Evolutionary conservation across 2,113 vertebrate genomes (phyloP).

Genomic region (Rhinogobius similis): DNA sequence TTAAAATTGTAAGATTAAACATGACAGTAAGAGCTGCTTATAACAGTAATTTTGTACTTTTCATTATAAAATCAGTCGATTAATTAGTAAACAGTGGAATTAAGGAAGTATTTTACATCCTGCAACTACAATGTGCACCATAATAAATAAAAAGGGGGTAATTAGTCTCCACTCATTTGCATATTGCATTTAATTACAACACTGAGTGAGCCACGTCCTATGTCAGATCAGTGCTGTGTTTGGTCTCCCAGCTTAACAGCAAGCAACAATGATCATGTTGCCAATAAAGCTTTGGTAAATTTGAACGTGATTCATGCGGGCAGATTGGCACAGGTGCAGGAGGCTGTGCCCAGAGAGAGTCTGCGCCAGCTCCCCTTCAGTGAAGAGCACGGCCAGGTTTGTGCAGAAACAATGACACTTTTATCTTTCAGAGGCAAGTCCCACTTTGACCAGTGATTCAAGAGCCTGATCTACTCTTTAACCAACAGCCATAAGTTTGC

Average conservation of each 20-base stretch:
- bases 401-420: constrained; percentile 16
- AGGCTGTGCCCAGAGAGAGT: constrained; percentile 58
- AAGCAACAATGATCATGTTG: constrained; percentile 47
- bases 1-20: no score
- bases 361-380: constrained; percentile 60
- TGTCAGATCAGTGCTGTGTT: constrained; percentile 61
- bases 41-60: not conserved
- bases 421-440: not conserved
- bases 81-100: not conserved
- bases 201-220: constrained; percentile 29
- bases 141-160: not conserved
- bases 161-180: constrained; percentile 1
- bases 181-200: constrained; percentile 7
- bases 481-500: not conserved
- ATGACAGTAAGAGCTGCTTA: not conserved
- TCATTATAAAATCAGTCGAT: not conserved
- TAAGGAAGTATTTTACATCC: not conserved
- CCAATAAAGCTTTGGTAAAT: constrained; percentile 64
- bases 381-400: constrained; percentile 28
- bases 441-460: not conserved
- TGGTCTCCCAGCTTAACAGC: constrained; percentile 45
- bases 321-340: constrained; percentile 46
- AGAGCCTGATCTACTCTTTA: not conserved
- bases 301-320: constrained; percentile 66
- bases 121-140: not conserved